These are phyloP conservation scores for Yponomeuta sedellus DNA, from an alignment of 2,888 invertebrate genomes.

Conservation along the genomic window DNA sequence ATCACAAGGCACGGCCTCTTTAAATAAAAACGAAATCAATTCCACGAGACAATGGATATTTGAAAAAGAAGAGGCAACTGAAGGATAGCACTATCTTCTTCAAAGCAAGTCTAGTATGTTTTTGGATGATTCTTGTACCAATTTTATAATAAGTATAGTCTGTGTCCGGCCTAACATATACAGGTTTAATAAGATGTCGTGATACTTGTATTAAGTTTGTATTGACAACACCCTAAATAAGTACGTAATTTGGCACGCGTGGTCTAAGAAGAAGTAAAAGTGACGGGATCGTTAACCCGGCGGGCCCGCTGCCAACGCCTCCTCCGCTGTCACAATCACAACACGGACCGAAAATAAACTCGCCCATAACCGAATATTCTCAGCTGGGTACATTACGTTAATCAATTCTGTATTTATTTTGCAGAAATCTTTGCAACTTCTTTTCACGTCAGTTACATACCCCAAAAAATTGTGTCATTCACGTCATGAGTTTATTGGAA, in stretches of 20 bases:
- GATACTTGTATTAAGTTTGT: no score
- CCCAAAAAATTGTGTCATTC: background rate
- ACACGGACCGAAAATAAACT: background rate
- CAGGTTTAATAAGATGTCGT: no score
- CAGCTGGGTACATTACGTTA: background rate
- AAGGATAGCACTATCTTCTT: background rate
- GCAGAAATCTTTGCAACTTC: background rate
- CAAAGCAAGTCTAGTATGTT: background rate
- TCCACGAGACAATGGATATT: background rate
- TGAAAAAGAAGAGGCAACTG: background rate
- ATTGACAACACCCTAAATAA: background rate
- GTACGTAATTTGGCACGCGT: constrained; percentile 10
- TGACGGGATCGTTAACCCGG: constrained; percentile 14
- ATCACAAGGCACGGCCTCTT: background rate
- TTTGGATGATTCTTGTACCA: no score
- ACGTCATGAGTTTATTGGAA: background rate
- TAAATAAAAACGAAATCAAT: background rate
- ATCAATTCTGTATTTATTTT: background rate
- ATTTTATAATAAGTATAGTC: no score
- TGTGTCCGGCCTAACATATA: no score
- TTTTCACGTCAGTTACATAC: background rate
- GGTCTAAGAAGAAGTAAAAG: constrained; percentile 10
- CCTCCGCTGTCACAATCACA: background rate
- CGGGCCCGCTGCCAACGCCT: background rate
- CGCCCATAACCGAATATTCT: background rate